Percentiles rank a stretch among this genome's conserved stretches.
These are phyloP conservation scores for Caenorhabditis drosophilae DNA, from an alignment of 2,888 invertebrate genomes.

Conservation along the genomic window DNA sequence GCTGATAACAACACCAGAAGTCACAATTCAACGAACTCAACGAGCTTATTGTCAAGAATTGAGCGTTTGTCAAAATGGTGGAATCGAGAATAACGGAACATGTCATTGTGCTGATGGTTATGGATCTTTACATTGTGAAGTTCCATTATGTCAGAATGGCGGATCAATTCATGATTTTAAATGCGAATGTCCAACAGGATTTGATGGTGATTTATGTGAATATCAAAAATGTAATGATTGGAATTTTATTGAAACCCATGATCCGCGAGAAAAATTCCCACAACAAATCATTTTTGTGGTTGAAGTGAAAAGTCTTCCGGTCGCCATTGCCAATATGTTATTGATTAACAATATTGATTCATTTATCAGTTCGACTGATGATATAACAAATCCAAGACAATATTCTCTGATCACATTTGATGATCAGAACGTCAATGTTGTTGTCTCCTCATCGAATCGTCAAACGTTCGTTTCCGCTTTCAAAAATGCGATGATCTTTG, in stretches of 20 bases:
- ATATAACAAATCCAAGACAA: conserved; percentile 27
- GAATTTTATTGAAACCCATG: conserved; percentile 49
- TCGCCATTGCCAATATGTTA: conserved; percentile 9
- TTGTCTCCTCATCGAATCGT: conserved; percentile 30
- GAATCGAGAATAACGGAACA: conserved; percentile 15
- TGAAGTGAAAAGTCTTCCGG: conserved; percentile 36
- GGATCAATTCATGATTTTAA: conserved; percentile 35
- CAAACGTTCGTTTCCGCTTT: conserved; percentile 28
- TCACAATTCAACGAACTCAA: conserved; percentile 34
- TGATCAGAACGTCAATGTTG: conserved; percentile 24
- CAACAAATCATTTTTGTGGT: conserved; percentile 48
- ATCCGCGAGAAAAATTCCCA: conserved; percentile 37
- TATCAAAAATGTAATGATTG: conserved; percentile 38
- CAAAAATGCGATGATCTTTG: conserved; percentile 12
- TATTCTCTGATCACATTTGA: conserved; percentile 50
- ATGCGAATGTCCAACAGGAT: conserved; percentile 34
- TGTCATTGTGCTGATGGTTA: conserved; percentile 28
- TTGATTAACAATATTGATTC: conserved; percentile 28
- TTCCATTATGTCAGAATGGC: conserved; percentile 44
- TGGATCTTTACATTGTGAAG: conserved; percentile 36
- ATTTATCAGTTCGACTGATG: conserved; percentile 31
- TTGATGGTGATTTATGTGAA: conserved; percentile 44
- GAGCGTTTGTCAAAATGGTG: conserved; percentile 42
- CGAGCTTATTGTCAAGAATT: conserved; percentile 38
- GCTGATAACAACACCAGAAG: conserved; percentile 16